Evolutionary conservation across 2,113 vertebrate genomes (phyloP).

Genomic region (Aspidoscelis tigris): DNA sequence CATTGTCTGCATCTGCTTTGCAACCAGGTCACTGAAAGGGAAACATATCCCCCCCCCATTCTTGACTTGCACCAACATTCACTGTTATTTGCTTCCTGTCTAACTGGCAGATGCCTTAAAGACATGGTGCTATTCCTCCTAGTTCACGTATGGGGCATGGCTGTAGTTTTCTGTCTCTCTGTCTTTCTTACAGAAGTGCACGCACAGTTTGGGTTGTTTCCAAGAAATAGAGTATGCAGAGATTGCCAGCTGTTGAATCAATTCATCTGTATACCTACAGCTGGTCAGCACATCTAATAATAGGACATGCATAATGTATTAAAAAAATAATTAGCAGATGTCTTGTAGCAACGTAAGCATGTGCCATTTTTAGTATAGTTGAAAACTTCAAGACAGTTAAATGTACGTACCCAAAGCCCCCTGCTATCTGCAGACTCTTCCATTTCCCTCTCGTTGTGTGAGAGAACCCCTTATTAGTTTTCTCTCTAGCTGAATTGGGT

Average conservation of each 20-base stretch:
- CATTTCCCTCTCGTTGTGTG: neutral
- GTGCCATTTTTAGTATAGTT: neutral
- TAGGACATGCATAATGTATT: slow-evolving; percentile 50
- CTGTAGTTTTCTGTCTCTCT: no score
- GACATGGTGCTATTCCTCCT: no score
- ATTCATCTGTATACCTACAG: slow-evolving; percentile 68
- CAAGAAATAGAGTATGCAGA: slow-evolving; percentile 46
- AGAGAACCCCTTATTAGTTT: no score
- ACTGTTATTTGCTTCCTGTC: no score
- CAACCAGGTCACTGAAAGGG: no score
- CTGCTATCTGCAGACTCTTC: neutral
- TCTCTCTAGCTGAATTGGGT: no score
- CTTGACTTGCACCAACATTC: no score
- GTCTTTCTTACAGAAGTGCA: neutral
- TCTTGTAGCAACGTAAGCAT: slow-evolving; percentile 19
- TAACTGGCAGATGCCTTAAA: no score
- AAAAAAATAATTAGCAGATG: slow-evolving; percentile 47
- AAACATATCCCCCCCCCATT: no score
- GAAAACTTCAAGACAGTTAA: neutral
- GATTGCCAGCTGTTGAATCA: slow-evolving; percentile 67
- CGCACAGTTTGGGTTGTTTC: slow-evolving; percentile 46
- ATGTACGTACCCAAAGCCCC: neutral
- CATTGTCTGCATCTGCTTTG: no score
- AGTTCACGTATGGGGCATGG: no score
- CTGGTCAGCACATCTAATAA: slow-evolving; percentile 67